Evolutionary conservation across 1,140 invertebrate genomes (phyloP), one percentile per base, ranked within the genome.

Genomic region (Calephelis virginiensis): DNA sequence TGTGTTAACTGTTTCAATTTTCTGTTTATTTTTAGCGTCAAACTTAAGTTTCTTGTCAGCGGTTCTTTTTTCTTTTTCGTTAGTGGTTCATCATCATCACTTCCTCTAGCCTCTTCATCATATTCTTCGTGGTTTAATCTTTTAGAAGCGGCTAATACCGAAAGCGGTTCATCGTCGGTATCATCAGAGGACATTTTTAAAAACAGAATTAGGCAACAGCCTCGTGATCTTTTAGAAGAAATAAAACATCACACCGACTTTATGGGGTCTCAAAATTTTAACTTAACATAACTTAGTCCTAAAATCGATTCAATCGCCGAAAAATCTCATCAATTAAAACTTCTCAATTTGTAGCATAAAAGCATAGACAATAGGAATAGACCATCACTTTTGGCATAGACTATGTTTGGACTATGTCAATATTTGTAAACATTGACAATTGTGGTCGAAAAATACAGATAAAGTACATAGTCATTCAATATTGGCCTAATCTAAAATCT

Each of bases 161-260:
- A 84, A 40, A 92, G 75, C 1, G 89, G 88, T 71, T 92, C 90
- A 70, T 92, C 86, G 50, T 92, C 90, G 7, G 90, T 91, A 28
- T 91, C 88, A 13, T 90, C 86, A 9, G 89, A 90, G 59, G 75
- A 62, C 83, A 90, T 90, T 61, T 64, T 69, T 64, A n/a, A 8
- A 59, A 10, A 28, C 46, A n/a, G 11, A 9, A 3, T n/a, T 38
- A 10, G 37, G 10, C 2, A 50, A 49, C 47, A 14, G 9, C 12
- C 0, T 37, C 4, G 38, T 13, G 11, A 37, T 12, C 17, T 37
- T 8, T 48, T 38, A n/a, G 48, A 63, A 37, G 8, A 28, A 8
- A 28, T 12, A 63, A 14, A 13, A 11, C 8, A 37, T 47, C 3
- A 8, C 40, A 43, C 8, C 3, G 7, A 9, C 3, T 43, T 43